Evolutionary conservation across 2,113 vertebrate species (phyloP).

Genomic region (Abramis brama): DNA sequence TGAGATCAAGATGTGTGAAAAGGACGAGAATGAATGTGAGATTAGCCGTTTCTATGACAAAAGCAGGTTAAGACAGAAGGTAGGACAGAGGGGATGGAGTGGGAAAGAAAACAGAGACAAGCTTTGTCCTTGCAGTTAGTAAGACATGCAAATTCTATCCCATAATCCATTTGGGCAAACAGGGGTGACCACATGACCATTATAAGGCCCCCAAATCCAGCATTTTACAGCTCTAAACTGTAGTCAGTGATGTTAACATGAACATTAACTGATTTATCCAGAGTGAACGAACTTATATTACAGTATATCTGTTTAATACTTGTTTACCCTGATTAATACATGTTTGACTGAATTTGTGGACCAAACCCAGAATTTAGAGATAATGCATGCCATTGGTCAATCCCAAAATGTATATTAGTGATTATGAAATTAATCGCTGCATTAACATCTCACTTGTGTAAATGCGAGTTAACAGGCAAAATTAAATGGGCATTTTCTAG

Average conservation of each 20-base stretch:
- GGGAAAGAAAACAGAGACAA: slow-evolving; percentile 23
- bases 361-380: not conserved
- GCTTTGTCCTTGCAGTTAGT: slow-evolving; percentile 65
- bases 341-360: slow-evolving; percentile 29
- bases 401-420: slow-evolving; percentile 6
- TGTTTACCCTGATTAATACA: no score
- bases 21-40: not conserved
- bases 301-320: not conserved
- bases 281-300: not conserved
- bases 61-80: not conserved
- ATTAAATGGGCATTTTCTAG: slow-evolving; percentile 34
- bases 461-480: not conserved
- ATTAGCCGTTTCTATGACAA: not conserved
- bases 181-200: slow-evolving; percentile 48
- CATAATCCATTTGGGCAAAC: slow-evolving; percentile 34
- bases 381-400: slow-evolving; percentile 12
- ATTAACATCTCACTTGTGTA: not conserved
- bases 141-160: slow-evolving; percentile 66
- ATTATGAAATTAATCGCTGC: not conserved
- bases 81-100: slow-evolving; percentile 8
- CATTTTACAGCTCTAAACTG: not conserved
- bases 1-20: slow-evolving; percentile 2
- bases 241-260: not conserved
- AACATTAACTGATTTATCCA: not conserved
- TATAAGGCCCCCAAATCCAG: slow-evolving; percentile 61